Percentiles rank a stretch among this genome's conserved stretches.
Evolutionary conservation across 2,888 invertebrate species (phyloP).

Genomic region (Glyphotaelius pellucidus): DNA sequence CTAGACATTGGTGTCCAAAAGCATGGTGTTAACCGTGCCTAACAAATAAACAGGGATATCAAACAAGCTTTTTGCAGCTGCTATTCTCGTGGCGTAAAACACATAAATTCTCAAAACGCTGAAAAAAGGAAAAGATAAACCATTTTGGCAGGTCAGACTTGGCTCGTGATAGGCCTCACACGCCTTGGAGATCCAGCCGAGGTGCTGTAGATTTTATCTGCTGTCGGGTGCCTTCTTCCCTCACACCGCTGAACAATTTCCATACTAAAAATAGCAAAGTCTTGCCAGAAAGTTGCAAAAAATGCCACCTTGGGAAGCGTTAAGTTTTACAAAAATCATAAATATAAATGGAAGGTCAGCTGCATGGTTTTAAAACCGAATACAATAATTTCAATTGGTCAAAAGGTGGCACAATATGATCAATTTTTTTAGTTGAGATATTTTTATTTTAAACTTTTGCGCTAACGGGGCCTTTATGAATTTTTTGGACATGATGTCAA

Average conservation of each 20-base stretch:
- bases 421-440: too few relatives aligned
- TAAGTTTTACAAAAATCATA: too few relatives aligned
- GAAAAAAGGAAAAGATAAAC: neutral
- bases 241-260: neutral
- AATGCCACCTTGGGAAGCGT: neutral
- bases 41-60: neutral
- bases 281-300: neutral
- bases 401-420: too few relatives aligned
- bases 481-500: too few relatives aligned
- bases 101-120: neutral
- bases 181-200: neutral
- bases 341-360: too few relatives aligned
- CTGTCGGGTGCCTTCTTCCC: neutral
- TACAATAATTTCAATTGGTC: too few relatives aligned
- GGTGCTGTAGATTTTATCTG: slow-evolving; percentile 2
- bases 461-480: too few relatives aligned
- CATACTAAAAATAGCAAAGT: neutral
- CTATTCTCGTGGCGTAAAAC: neutral
- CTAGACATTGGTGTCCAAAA: neutral
- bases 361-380: too few relatives aligned
- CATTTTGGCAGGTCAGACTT: neutral
- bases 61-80: neutral
- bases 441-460: too few relatives aligned
- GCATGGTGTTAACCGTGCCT: neutral
- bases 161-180: neutral